Conservation (phyloP, 2,888 invertebrate genomes). For the Apodemia mormo region DNA sequence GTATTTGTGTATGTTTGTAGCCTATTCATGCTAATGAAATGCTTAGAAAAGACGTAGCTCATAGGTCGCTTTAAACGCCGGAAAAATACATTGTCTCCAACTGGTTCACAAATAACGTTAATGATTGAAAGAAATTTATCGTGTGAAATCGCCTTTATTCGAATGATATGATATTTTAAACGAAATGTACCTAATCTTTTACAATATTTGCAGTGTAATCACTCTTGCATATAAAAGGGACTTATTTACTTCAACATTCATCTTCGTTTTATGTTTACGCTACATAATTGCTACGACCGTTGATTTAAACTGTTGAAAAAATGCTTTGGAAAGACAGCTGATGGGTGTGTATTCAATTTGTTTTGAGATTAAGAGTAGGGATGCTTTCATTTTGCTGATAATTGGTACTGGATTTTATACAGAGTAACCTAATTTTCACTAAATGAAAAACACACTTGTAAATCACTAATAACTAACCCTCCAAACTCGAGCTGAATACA, state of each 20-base stretch:
- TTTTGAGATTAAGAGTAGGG: background rate
- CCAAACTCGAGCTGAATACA: too few species aligned
- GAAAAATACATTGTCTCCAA: too few species aligned
- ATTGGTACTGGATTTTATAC: too few species aligned
- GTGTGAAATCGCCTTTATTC: background rate
- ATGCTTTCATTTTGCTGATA: background rate
- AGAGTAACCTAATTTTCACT: too few species aligned
- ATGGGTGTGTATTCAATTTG: background rate
- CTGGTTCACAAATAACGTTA: too few species aligned
- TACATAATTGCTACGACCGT: conserved; percentile 8
- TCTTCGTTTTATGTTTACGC: conserved; percentile 5
- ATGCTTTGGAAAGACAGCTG: background rate
- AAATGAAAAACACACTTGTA: too few species aligned
- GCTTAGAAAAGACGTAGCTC: too few species aligned
- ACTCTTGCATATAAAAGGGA: background rate
- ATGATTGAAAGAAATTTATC: too few species aligned
- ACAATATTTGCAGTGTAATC: conserved; percentile 5
- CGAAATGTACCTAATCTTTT: background rate
- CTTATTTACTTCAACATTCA: conserved; percentile 5
- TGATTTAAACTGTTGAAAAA: conserved; percentile 6
- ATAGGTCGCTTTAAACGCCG: too few species aligned
- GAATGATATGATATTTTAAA: background rate
- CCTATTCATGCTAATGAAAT: too few species aligned
- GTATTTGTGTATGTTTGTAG: too few species aligned
- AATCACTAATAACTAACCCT: too few species aligned